Evolutionary conservation across 2,113 vertebrate species (phyloP), one percentile per base, ranked within the genome.

Genomic region (Dicerorhinus sumatrensis): DNA sequence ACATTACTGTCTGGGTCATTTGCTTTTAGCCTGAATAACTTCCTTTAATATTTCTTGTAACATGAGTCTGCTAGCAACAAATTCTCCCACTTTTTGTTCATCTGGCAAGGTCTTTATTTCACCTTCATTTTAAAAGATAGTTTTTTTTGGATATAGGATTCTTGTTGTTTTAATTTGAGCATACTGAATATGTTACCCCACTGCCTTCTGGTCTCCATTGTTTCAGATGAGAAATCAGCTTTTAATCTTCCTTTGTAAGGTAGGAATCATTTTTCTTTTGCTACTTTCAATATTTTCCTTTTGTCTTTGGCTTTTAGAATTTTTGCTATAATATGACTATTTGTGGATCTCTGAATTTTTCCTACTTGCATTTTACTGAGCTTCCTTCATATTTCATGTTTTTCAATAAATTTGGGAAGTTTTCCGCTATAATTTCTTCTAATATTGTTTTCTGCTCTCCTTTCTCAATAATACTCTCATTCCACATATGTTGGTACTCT

Each of bases 121-220:
- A 85, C 36, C 8, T 84, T 72, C 27, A 62, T 92, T 89, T 93
- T 79, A 33, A 92, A 92, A 84, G 36, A 84, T 70, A 70, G n/a
- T 27, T 89, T 82, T 82, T 77, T 62, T 39, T 95, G 62, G 58
- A 83, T 62, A 87, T 6, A 77, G n/a, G 25, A 89, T 70, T 92
- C 11, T 46, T 48, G 3, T 79, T 46, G 75, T 73, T 27, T 39
- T 81, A 72, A 25, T 83, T 56, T 95, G 72, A 56, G 33, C 51
- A 91, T 46, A 89, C 39, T 81, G 16, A 81, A 73, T 62, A 88
- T 77, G 21, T 46, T 83, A 77, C 63, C 42, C 16, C 18, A 42
- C 25, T 77, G 46, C 51, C 33, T 84, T 63, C 33, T 93, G 33
- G 27, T 33, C 69, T 85, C 56, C 42, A 84, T 54, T 76, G 11